Evolutionary conservation across 2,797 vertebrate species (phyloP).

Genomic region (Dermochelys coriacea): DNA sequence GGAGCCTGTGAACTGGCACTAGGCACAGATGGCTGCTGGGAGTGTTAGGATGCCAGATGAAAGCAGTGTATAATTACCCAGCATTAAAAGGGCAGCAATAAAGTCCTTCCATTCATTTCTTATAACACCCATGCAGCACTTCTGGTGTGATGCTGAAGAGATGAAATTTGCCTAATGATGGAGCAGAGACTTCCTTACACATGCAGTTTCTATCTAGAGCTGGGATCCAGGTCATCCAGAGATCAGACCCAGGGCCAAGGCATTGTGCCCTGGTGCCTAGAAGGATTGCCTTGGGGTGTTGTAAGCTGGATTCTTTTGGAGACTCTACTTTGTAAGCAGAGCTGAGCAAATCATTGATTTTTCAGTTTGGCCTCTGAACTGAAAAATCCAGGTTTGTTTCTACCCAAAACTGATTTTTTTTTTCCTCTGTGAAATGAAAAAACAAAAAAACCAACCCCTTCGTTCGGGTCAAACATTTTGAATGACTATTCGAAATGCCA

Average conservation of each 20-base stretch:
- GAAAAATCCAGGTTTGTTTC: not conserved
- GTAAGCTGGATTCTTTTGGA: not conserved
- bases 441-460: not conserved
- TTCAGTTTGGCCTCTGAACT: not conserved
- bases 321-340: not conserved
- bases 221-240: accelerated
- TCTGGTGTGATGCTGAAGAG: not conserved
- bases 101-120: not conserved
- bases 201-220: not conserved
- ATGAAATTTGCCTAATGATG: not conserved
- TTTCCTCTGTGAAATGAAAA: not conserved
- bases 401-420: not conserved
- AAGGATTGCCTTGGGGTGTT: not conserved
- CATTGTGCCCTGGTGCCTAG: not conserved
- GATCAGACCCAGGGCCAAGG: not conserved
- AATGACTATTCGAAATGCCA: not conserved
- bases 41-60: not conserved
- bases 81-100: not conserved
- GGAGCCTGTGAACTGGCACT: not conserved
- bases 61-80: not conserved
- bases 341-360: not conserved
- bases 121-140: not conserved
- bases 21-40: not conserved
- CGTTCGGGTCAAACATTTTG: not conserved
- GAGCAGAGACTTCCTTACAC: not conserved